Percentiles rank a stretch among this genome's conserved stretches.
These are phyloP conservation scores for Danaus chrysippus DNA, from an alignment of 2,888 invertebrate genomes.

Conservation along the genomic window DNA sequence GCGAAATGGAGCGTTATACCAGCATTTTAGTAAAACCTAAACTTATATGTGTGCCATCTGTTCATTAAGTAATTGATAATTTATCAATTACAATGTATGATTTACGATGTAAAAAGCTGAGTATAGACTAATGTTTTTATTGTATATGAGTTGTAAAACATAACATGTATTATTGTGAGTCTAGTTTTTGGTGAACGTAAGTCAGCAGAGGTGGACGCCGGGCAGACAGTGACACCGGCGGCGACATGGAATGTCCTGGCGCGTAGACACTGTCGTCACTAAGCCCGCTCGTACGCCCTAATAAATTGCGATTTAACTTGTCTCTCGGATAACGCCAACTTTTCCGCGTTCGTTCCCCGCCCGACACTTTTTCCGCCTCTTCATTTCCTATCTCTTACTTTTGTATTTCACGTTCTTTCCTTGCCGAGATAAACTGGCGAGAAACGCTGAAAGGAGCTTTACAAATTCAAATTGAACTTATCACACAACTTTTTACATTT, in stretches of 20 bases:
- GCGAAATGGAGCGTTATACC: slow-evolving; percentile 33
- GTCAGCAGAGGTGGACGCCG: slow-evolving; percentile 22
- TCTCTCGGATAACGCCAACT: slow-evolving; percentile 78
- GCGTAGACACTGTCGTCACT: slow-evolving; percentile 55
- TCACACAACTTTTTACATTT: slow-evolving; percentile 80
- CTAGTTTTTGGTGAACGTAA: not conserved
- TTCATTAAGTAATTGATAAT: too few relatives aligned
- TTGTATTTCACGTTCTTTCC: slow-evolving; percentile 77
- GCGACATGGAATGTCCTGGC: slow-evolving; percentile 32
- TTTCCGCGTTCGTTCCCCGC: slow-evolving; percentile 76
- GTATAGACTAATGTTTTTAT: too few relatives aligned
- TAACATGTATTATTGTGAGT: too few relatives aligned
- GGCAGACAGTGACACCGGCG: slow-evolving; percentile 23
- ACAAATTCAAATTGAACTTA: slow-evolving; percentile 80
- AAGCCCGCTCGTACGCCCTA: slow-evolving; percentile 74
- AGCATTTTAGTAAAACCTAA: not conserved
- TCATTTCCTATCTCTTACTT: slow-evolving; percentile 80
- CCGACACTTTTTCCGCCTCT: slow-evolving; percentile 79
- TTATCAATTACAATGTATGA: too few relatives aligned
- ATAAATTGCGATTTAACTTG: slow-evolving; percentile 80
- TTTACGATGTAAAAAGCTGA: too few relatives aligned
- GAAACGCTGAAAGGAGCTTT: slow-evolving; percentile 79
- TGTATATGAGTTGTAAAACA: too few relatives aligned
- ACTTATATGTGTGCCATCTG: too few relatives aligned
- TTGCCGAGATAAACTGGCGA: slow-evolving; percentile 77